phyloP scores from a whole-genome alignment of 2,113 vertebrate genomes.

The Alaudala cheleensis region DNA sequence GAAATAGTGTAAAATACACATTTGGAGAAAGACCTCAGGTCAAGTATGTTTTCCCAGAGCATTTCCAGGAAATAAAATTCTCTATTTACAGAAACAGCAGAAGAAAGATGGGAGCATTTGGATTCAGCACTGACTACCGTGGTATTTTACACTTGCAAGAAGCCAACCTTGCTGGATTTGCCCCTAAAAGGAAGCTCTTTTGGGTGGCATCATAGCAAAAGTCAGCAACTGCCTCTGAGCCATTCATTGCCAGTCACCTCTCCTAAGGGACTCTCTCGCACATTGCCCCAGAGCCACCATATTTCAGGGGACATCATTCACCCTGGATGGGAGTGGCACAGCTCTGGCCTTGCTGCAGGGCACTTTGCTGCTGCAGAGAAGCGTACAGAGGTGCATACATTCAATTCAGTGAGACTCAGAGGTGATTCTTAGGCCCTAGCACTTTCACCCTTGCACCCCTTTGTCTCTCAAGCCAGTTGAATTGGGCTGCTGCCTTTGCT shows the following conservation, averaged over 20 bases:
- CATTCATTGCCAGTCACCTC: rapidly evolving
- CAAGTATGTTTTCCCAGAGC: not conserved
- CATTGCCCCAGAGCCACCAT: not conserved
- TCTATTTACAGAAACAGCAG: not conserved
- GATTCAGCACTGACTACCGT: not conserved
- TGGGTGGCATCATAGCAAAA: not conserved
- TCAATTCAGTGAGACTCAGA: rapidly evolving
- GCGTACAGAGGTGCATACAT: not conserved
- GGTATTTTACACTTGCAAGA: not conserved
- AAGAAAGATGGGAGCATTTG: not conserved
- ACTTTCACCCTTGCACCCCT: not conserved
- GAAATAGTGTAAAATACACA: rapidly evolving
- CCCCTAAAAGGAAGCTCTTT: not conserved
- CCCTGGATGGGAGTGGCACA: not conserved
- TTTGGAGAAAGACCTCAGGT: not conserved
- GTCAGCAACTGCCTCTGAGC: not conserved
- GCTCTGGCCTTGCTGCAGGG: not conserved
- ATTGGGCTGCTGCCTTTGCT: not conserved
- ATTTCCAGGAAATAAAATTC: not conserved
- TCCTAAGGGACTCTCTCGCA: rapidly evolving
- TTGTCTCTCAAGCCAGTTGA: not conserved
- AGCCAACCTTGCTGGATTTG: not conserved
- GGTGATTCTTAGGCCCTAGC: too few species aligned
- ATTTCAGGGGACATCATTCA: not conserved
- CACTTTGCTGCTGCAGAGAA: not conserved